These are phyloP conservation scores for Haliclystus octoradiatus DNA, from an alignment of 30 jellyfish, hydroid and myxozoan species.

Conservation along the genomic window DNA sequence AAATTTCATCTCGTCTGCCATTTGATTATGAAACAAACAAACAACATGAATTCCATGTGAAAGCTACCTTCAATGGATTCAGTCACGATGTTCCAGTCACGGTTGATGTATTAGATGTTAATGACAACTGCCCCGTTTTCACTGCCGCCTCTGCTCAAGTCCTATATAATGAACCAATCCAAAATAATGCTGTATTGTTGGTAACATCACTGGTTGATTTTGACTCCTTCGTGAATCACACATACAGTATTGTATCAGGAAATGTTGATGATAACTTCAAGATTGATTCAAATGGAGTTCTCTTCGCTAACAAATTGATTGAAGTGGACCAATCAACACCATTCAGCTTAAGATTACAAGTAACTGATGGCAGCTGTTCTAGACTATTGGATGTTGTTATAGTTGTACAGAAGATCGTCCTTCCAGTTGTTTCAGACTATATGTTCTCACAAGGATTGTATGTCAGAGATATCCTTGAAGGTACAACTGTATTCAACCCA, in stretches of 20 bases:
- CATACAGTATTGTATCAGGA: constrained; percentile 5
- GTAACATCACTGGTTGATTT: constrained; percentile 44
- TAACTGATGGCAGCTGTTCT: constrained; percentile 35
- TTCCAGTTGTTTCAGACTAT: constrained; percentile 23
- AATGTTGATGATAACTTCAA: constrained; percentile 26
- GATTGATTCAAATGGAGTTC: constrained; percentile 46
- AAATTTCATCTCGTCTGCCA: constrained; percentile 9
- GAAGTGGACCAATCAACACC: constrained; percentile 11
- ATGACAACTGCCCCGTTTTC: constrained; percentile 72
- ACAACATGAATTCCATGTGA: constrained; percentile 2
- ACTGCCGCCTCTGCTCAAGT: constrained; percentile 17
- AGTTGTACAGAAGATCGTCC: constrained; percentile 13
- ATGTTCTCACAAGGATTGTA: constrained; percentile 42
- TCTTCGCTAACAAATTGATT: constrained; percentile 16
- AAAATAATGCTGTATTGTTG: not conserved
- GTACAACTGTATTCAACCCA: not conserved
- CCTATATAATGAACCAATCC: constrained; percentile 13
- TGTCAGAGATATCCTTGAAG: not conserved
- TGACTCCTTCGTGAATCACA: constrained; percentile 1
- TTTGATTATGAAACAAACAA: constrained; percentile 44
- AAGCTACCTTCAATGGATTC: constrained; percentile 16
- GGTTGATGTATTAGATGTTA: constrained; percentile 39
- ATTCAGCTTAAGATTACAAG: constrained; percentile 32
- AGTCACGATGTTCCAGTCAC: constrained; percentile 37
- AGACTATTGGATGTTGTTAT: constrained; percentile 11